These are phyloP conservation scores for Myripristis jacobus DNA, from an alignment of 2,797 vertebrate species.

Conservation along the genomic window DNA sequence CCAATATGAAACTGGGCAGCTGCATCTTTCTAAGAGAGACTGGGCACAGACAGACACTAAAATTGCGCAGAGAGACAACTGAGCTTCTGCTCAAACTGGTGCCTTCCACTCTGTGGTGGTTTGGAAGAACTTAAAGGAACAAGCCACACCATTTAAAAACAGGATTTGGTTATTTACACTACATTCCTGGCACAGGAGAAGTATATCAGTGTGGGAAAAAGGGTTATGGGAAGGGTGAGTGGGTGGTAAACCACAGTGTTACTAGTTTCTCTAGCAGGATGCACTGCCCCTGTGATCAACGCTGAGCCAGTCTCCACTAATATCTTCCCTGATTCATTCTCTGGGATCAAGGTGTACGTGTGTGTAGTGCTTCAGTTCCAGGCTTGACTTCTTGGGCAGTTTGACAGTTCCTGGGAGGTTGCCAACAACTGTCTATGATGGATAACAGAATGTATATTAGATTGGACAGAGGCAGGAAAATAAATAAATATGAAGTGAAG, in stretches of 20 bases:
- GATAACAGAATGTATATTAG: background rate
- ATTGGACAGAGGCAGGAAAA: background rate
- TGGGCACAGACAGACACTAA: background rate
- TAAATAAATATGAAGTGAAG: background rate
- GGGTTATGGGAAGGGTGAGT: background rate
- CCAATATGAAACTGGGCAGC: background rate
- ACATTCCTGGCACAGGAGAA: slow-evolving; percentile 12
- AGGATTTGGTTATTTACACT: no score
- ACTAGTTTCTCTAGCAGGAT: background rate
- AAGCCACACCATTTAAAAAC: no score
- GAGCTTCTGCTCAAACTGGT: background rate
- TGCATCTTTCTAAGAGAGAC: background rate
- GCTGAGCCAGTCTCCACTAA: background rate
- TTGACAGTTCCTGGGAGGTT: background rate
- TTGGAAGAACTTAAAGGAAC: slow-evolving; percentile 3
- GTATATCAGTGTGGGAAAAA: slow-evolving; percentile 1
- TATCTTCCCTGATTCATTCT: background rate
- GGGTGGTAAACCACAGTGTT: background rate
- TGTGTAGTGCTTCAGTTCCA: background rate
- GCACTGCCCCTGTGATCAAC: background rate
- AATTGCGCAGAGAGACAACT: background rate
- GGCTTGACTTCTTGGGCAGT: background rate
- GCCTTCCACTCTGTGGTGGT: background rate
- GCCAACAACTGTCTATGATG: background rate
- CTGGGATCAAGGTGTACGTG: background rate